Conservation (phyloP, 2,797 vertebrate genomes). For the Rhynchonycteris naso region DNA sequence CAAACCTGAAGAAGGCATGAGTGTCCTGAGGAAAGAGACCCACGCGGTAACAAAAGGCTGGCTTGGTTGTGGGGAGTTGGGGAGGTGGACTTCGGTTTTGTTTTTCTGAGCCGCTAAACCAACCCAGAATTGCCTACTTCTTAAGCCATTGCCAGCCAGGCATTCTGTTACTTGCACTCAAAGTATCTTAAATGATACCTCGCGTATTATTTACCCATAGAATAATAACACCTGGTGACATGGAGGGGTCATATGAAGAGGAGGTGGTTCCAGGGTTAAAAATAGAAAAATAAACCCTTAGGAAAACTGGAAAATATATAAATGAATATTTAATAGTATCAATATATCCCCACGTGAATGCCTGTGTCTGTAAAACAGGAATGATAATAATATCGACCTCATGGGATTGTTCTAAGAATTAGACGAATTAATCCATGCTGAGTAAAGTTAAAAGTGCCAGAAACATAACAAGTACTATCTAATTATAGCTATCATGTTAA, state of each 20-base stretch:
- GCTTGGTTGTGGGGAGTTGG: neutral
- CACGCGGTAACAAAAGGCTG: neutral
- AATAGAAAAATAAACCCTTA: slow-evolving; percentile 29
- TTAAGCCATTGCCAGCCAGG: neutral
- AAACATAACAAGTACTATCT: neutral
- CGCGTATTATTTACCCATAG: neutral
- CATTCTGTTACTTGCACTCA: neutral
- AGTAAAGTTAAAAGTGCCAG: slow-evolving; percentile 23
- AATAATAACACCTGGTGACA: neutral
- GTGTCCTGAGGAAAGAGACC: neutral
- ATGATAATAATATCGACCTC: neutral
- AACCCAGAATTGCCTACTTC: neutral
- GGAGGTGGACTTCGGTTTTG: neutral
- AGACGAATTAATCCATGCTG: neutral
- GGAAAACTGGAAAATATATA: neutral
- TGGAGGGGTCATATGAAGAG: neutral
- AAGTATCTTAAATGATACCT: neutral
- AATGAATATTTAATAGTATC: slow-evolving; percentile 31
- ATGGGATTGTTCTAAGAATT: neutral
- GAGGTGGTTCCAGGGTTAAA: neutral
- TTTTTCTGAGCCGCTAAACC: neutral
- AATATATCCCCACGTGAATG: neutral
- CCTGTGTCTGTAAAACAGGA: slow-evolving; percentile 33
- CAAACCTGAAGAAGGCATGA: neutral
- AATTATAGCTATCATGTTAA: slow-evolving; percentile 44